Percentiles rank a stretch among this genome's conserved stretches.
These are phyloP conservation scores for Caenorhabditis tropicalis DNA, from an alignment of 1,140 invertebrate species.

Conservation along the genomic window DNA sequence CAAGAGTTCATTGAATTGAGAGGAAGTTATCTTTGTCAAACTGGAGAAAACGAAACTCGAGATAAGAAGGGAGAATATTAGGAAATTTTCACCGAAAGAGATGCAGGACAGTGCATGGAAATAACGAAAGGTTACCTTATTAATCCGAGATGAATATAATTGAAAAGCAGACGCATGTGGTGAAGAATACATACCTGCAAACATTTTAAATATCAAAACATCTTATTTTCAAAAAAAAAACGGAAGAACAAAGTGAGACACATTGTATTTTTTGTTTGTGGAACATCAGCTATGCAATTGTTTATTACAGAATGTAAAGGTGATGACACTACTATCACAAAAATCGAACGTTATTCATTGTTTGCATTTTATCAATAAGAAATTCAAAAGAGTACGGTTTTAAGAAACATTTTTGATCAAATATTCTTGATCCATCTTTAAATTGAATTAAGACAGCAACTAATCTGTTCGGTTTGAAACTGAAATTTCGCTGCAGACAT, in stretches of 20 bases:
- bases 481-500: no score
- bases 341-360: background rate
- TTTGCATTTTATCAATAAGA: background rate
- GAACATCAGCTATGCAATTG: slow-evolving; percentile 8
- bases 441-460: no score
- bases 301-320: background rate
- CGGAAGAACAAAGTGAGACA: background rate
- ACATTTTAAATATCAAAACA: background rate
- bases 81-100: no score
- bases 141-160: background rate
- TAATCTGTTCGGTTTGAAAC: no score
- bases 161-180: background rate
- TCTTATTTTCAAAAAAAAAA: background rate
- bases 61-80: no score
- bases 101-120: no score
- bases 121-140: background rate
- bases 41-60: background rate
- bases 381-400: background rate
- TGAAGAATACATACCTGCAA: background rate
- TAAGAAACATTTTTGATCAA: no score
- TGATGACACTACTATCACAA: background rate
- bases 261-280: background rate
- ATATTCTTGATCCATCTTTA: no score
- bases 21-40: background rate
- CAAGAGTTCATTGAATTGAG: background rate